phyloP scores from a whole-genome alignment of 2,113 vertebrate genomes.

The Lophius piscatorius region DNA sequence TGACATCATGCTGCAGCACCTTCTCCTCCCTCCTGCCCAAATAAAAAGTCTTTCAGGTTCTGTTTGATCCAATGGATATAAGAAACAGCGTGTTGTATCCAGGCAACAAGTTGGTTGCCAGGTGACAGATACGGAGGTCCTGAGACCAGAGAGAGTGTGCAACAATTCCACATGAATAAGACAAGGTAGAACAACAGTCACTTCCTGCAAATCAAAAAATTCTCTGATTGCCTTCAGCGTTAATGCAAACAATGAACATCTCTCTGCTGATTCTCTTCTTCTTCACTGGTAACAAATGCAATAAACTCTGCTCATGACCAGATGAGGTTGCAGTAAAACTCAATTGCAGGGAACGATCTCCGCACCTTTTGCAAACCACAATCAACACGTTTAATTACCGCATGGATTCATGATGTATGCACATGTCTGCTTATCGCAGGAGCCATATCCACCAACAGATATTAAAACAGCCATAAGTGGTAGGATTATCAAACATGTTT shows the following conservation, averaged over 20 bases:
- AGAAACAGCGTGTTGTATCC: slow-evolving; percentile 75
- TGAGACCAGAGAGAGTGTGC: slow-evolving; percentile 59
- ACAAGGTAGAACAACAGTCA: slow-evolving; percentile 50
- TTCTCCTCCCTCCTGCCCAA: slow-evolving; percentile 8
- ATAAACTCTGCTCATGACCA: neutral
- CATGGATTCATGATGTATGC: slow-evolving; percentile 16
- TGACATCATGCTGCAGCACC: slow-evolving; percentile 41
- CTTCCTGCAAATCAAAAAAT: slow-evolving; percentile 37
- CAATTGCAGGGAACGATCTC: slow-evolving; percentile 4
- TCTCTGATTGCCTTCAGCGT: slow-evolving; percentile 27
- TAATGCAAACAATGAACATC: neutral
- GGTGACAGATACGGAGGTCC: slow-evolving; percentile 78
- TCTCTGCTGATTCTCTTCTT: neutral
- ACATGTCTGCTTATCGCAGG: slow-evolving; percentile 31
- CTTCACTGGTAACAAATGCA: neutral
- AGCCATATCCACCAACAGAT: slow-evolving; percentile 28
- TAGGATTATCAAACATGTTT: slow-evolving; percentile 58
- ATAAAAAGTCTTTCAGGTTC: slow-evolving; percentile 52
- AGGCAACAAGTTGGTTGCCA: slow-evolving; percentile 82
- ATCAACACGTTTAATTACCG: slow-evolving; percentile 40
- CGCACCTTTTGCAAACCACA: slow-evolving; percentile 14
- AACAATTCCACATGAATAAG: slow-evolving; percentile 57
- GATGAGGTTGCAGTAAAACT: slow-evolving; percentile 13
- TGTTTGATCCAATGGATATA: slow-evolving; percentile 64
- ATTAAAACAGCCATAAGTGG: slow-evolving; percentile 60